Percentiles rank a stretch among this genome's conserved stretches.
Evolutionary conservation across 2,113 vertebrate species (phyloP).

Genomic region (Otis tarda): DNA sequence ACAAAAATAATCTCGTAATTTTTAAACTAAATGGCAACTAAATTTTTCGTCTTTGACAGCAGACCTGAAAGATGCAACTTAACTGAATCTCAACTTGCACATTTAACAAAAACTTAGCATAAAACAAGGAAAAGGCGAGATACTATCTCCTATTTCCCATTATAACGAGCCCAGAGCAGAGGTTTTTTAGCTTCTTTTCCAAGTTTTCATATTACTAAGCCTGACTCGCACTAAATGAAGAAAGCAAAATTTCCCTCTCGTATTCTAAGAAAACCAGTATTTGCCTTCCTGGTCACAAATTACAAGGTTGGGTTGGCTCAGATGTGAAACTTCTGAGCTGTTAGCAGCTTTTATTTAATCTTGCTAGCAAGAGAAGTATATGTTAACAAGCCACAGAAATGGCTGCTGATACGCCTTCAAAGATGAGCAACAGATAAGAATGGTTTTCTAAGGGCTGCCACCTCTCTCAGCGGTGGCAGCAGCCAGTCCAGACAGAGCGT

Average conservation of each 20-base stretch:
- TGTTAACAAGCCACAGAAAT: not conserved
- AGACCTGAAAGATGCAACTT: not conserved
- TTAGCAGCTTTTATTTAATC: not conserved
- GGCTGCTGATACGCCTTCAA: not conserved
- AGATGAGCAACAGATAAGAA: not conserved
- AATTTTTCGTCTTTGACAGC: not conserved
- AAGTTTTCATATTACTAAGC: slow-evolving; percentile 2
- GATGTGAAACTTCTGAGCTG: not conserved
- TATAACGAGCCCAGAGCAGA: not conserved
- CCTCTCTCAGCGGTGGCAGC: not conserved
- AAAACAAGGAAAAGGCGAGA: not conserved
- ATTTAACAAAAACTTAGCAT: not conserved
- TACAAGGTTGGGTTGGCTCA: not conserved
- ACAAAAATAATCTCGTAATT: not conserved
- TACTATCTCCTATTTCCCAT: not conserved
- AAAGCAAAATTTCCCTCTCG: slow-evolving; percentile 20
- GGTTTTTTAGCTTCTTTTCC: not conserved
- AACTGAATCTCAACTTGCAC: not conserved
- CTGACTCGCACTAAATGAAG: not conserved
- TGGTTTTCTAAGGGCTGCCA: not conserved
- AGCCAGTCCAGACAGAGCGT: not conserved
- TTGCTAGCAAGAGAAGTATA: not conserved
- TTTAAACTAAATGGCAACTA: not conserved
- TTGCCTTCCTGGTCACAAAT: not conserved
- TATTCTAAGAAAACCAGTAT: slow-evolving; percentile 35